Percentiles rank a stretch among this genome's conserved stretches.
Evolutionary conservation across 2,797 vertebrate species (phyloP).

Genomic region (Phataginus tetradactyla): DNA sequence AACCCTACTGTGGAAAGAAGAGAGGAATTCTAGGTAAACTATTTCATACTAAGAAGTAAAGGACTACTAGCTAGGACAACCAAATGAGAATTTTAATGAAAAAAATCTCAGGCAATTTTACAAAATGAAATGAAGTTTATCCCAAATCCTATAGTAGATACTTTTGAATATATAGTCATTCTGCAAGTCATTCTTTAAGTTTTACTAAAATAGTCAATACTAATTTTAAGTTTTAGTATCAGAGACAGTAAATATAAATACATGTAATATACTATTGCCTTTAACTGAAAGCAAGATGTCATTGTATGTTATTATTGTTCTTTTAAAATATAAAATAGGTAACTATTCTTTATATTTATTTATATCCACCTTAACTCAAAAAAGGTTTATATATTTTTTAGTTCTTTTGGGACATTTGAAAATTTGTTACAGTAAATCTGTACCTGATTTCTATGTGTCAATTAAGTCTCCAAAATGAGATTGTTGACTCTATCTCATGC

Average conservation of each 20-base stretch:
- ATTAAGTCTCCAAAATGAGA: not conserved
- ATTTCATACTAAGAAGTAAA: not conserved
- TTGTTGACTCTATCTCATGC: not conserved
- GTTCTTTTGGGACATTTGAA: not conserved
- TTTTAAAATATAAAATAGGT: not conserved
- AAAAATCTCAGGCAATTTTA: not conserved
- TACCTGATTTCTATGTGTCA: not conserved
- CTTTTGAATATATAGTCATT: not conserved
- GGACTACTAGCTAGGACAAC: not conserved
- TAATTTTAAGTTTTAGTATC: not conserved
- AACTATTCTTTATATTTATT: not conserved
- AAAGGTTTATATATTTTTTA: not conserved
- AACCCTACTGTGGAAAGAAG: not conserved
- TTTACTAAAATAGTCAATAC: not conserved
- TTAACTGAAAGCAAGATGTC: not conserved
- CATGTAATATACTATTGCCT: not conserved
- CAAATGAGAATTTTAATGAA: not conserved
- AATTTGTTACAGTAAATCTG: not conserved
- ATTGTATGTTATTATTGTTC: not conserved
- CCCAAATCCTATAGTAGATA: not conserved
- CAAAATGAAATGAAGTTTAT: not conserved
- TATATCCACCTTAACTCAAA: not conserved
- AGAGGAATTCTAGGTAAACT: not conserved
- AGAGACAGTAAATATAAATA: not conserved
- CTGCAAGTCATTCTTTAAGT: not conserved